These are phyloP conservation scores for Chironomus tentans DNA, from an alignment of 2,888 invertebrate species.

Conservation along the genomic window DNA sequence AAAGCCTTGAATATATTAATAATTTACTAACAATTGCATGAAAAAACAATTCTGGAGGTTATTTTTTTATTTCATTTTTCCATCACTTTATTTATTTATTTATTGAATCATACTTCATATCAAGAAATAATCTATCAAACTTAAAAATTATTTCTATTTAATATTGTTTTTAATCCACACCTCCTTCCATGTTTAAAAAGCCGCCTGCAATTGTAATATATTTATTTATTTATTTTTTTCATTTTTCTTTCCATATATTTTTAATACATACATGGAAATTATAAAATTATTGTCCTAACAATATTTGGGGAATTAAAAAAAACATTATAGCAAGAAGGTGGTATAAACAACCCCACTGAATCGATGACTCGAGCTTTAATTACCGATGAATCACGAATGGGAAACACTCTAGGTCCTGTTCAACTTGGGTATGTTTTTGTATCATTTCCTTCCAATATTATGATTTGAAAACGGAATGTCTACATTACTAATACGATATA, in stretches of 20 bases:
- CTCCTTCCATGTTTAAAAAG: too few relatives aligned
- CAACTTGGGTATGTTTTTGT: conserved; percentile 81
- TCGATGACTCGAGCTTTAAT: conserved; percentile 93
- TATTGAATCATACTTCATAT: too few relatives aligned
- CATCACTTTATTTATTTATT: too few relatives aligned
- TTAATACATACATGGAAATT: not conserved
- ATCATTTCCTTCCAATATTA: not conserved
- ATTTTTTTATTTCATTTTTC: not conserved
- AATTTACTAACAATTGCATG: not conserved
- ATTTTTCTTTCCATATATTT: not conserved
- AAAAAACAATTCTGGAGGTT: not conserved
- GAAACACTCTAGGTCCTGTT: conserved; percentile 76
- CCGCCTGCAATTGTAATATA: not conserved
- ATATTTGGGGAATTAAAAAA: not conserved
- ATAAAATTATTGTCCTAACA: not conserved
- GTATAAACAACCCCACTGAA: conserved; percentile 84
- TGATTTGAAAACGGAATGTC: conserved; percentile 29
- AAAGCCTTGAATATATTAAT: too few relatives aligned
- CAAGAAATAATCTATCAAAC: too few relatives aligned
- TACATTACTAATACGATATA: not conserved
- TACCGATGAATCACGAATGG: conserved; percentile 82
- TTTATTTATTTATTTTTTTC: not conserved
- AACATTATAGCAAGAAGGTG: conserved; percentile 73
- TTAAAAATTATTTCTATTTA: too few relatives aligned
- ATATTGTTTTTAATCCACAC: too few relatives aligned